A percentile compares a stretch with the other conserved stretches of the same genome.
These are phyloP conservation scores for Platalea minor DNA, from an alignment of 2,797 vertebrate genomes.

Conservation along the genomic window DNA sequence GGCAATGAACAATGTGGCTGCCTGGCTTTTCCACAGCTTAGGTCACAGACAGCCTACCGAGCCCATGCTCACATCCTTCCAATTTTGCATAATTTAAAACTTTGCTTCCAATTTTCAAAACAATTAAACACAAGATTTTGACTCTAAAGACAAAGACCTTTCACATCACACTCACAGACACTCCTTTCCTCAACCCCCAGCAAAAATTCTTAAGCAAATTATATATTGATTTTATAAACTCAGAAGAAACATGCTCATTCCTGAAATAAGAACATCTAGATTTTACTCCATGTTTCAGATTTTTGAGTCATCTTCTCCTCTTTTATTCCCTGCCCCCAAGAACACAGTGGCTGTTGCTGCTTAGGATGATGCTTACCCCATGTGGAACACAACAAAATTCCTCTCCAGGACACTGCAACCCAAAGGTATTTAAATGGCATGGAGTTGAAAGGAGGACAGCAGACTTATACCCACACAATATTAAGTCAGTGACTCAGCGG, in stretches of 20 bases:
- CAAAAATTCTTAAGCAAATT: neutral
- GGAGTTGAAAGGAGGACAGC: neutral
- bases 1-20: neutral
- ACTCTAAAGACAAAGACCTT: neutral
- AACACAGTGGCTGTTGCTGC: neutral
- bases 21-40: neutral
- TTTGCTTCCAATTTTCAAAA: neutral
- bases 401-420: neutral
- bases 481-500: neutral
- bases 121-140: neutral
- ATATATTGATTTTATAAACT: neutral
- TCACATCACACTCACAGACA: neutral
- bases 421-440: neutral
- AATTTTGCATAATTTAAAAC: neutral
- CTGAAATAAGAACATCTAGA: neutral
- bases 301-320: neutral
- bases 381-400: neutral
- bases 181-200: accelerated
- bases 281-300: neutral
- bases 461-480: neutral
- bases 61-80: neutral
- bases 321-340: neutral
- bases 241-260: neutral
- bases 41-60: neutral
- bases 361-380: neutral